Percentiles rank a stretch among this genome's conserved stretches.
phyloP scores from a whole-genome alignment of 2,888 invertebrate species.

The Argynnis bischoffii region DNA sequence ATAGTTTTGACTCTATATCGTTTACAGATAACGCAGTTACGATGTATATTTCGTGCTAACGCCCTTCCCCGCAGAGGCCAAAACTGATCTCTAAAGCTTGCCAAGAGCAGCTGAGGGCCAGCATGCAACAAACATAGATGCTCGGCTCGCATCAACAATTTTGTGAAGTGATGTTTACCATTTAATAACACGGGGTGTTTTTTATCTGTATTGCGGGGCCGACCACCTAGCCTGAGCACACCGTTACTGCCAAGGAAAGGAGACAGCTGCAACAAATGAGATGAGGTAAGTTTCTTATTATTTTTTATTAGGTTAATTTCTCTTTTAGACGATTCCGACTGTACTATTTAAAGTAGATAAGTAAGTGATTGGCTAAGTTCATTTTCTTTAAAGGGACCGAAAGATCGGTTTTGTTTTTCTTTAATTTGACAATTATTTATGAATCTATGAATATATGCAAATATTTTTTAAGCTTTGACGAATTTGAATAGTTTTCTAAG shows the following conservation, averaged over 20 bases:
- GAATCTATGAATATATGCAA: no score
- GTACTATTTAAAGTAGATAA: no score
- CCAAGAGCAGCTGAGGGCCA: neutral
- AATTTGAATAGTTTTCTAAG: no score
- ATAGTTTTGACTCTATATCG: constrained; percentile 24
- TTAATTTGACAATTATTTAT: no score
- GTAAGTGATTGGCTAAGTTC: no score
- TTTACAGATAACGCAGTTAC: neutral
- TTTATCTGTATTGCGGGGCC: neutral
- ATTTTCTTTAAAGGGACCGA: no score
- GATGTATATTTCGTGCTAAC: neutral
- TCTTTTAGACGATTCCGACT: no score
- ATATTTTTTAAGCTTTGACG: no score
- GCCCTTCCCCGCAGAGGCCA: neutral
- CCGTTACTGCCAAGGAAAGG: neutral
- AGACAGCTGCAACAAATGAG: no score
- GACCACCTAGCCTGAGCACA: neutral
- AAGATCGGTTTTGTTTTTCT: no score
- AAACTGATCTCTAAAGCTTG: neutral
- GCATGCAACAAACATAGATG: neutral
- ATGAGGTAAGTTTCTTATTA: no score
- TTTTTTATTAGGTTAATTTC: no score
- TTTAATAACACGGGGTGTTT: neutral
- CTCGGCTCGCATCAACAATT: neutral
- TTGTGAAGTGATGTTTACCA: neutral